A percentile compares a stretch with the other conserved stretches of the same genome.
These are phyloP conservation scores for Enteromius afrohamiltoni DNA, from an alignment of 2,797 vertebrate genomes.

Conservation along the genomic window DNA sequence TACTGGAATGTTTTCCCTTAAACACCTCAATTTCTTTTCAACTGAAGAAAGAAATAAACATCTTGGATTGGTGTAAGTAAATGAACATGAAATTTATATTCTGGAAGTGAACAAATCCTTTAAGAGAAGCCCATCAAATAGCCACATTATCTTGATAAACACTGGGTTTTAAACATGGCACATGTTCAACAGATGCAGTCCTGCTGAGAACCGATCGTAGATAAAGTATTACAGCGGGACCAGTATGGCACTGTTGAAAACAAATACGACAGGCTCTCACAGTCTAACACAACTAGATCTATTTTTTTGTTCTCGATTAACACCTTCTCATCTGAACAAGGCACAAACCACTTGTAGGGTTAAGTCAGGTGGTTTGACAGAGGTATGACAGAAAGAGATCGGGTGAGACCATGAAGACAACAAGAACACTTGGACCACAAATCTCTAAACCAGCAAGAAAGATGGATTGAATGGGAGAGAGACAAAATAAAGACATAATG, in stretches of 20 bases:
- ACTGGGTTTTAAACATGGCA: conserved; percentile 61
- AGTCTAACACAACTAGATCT: conserved; percentile 67
- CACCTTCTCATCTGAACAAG: conserved; percentile 42
- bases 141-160: conserved; percentile 52
- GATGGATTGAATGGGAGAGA: conserved; percentile 43
- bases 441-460: conserved; percentile 20
- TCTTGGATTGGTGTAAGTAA: not conserved
- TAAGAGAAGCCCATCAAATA: not conserved
- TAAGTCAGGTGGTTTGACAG: conserved; percentile 17
- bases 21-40: not conserved
- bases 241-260: conserved; percentile 43
- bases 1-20: not conserved
- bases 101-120: not conserved
- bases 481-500: conserved; percentile 59
- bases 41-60: not conserved
- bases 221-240: not conserved
- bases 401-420: conserved; percentile 20
- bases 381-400: not conserved
- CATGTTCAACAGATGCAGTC: conserved; percentile 63
- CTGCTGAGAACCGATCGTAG: conserved; percentile 44
- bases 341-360: conserved; percentile 4
- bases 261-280: conserved; percentile 19
- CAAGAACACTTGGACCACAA: conserved; percentile 29
- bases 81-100: not conserved
- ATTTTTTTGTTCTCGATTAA: conserved; percentile 68